Percentiles rank a stretch among this genome's conserved stretches.
Evolutionary conservation across 2,888 invertebrate species (phyloP).

Genomic region (Sceliomorpha sp.): DNA sequence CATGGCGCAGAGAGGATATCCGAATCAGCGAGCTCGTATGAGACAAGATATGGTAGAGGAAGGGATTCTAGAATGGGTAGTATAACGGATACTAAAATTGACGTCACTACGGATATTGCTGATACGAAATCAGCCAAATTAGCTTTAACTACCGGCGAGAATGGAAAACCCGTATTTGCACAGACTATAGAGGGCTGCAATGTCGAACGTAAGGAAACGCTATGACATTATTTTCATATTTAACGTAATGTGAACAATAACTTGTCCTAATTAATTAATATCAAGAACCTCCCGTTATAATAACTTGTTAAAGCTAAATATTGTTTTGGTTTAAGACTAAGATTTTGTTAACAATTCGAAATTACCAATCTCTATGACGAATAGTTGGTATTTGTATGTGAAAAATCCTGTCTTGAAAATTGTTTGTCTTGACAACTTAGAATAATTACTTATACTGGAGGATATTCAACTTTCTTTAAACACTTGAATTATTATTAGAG

Average conservation of each 20-base stretch:
- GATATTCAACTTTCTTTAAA: too few relatives aligned
- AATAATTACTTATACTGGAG: too few relatives aligned
- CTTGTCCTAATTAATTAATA: too few relatives aligned
- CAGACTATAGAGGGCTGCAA: conserved; percentile 89
- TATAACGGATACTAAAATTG: conserved; percentile 41
- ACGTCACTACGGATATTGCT: conserved; percentile 51
- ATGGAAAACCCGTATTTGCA: conserved; percentile 86
- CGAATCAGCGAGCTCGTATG: conserved; percentile 67
- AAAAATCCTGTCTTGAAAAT: too few relatives aligned
- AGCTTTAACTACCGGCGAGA: conserved; percentile 69
- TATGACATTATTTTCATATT: neutral
- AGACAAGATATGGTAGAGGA: conserved; percentile 56
- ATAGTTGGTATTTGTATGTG: too few relatives aligned
- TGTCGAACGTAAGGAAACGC: conserved; percentile 88
- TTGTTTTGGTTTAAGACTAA: too few relatives aligned
- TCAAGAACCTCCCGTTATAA: neutral
- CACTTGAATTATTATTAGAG: too few relatives aligned
- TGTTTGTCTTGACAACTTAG: too few relatives aligned
- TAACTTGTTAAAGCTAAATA: too few relatives aligned
- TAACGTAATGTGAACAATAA: too few relatives aligned
- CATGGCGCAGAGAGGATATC: conserved; percentile 63
- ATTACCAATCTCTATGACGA: too few relatives aligned
- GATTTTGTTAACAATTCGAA: too few relatives aligned
- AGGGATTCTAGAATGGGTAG: neutral
- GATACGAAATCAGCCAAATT: conserved; percentile 63